Conservation (phyloP, 2,113 vertebrate species). For the Perca schrenkii region DNA sequence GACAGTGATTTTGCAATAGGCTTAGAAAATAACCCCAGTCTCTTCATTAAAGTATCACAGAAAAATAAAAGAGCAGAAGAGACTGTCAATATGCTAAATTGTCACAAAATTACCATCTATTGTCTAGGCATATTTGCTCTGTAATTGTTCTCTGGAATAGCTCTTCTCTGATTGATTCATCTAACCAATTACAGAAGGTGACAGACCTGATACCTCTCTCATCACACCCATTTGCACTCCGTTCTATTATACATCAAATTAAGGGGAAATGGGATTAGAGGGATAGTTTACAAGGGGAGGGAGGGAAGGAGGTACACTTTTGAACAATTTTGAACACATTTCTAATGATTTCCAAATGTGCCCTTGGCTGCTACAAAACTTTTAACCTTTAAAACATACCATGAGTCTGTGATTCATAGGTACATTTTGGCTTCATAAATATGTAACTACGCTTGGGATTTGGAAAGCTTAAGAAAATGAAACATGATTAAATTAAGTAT, state of each 20-base stretch:
- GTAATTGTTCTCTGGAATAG: slow-evolving; percentile 30
- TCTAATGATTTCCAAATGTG: slow-evolving; percentile 58
- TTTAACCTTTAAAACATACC: slow-evolving; percentile 57
- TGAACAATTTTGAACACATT: slow-evolving; percentile 12
- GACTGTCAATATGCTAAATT: slow-evolving; percentile 12
- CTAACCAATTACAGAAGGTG: slow-evolving; percentile 19
- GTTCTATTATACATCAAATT: neutral
- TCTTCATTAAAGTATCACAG: slow-evolving; percentile 29
- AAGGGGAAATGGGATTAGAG: neutral
- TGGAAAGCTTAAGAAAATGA: slow-evolving; percentile 62
- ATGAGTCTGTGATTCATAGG: slow-evolving; percentile 45
- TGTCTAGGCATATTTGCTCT: slow-evolving; percentile 20
- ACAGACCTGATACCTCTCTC: slow-evolving; percentile 5
- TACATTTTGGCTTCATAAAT: slow-evolving; percentile 63
- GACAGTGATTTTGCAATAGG: neutral
- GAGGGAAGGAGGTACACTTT: slow-evolving; percentile 20
- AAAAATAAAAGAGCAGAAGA: neutral
- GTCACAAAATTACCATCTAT: neutral
- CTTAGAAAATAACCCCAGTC: neutral
- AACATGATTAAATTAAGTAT: slow-evolving; percentile 65
- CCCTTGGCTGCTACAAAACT: slow-evolving; percentile 39
- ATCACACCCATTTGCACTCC: slow-evolving; percentile 19
- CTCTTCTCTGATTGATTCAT: slow-evolving; percentile 33
- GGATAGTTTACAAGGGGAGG: neutral
- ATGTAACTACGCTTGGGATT: slow-evolving; percentile 61